phyloP scores from a whole-genome alignment of 2,113 vertebrate genomes.

The Clarias macrocephalus region DNA sequence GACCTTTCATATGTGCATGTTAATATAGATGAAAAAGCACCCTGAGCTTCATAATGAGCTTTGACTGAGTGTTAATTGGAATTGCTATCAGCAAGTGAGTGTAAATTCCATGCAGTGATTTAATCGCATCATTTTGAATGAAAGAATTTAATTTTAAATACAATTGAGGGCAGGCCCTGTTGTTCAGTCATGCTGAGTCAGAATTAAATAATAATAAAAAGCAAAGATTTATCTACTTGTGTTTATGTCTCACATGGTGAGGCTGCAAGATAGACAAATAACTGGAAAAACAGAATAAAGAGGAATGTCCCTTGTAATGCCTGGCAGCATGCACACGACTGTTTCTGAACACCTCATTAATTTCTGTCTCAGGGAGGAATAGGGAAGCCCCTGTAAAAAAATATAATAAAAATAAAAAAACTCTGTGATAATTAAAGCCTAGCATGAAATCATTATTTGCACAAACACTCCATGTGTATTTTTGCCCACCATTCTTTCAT shows the following conservation, averaged over 20 bases:
- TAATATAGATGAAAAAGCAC: conserved; percentile 49
- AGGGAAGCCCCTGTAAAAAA: neutral
- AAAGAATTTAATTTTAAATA: neutral
- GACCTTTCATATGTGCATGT: conserved; percentile 36
- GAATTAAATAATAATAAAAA: neutral
- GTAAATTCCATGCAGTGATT: neutral
- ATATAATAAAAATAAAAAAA: neutral
- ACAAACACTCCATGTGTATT: neutral
- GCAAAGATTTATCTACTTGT: neutral
- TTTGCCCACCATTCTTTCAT: neutral
- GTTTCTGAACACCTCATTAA: conserved; percentile 25
- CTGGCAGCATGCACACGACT: conserved; percentile 7
- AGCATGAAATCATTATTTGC: neutral
- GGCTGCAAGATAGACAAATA: neutral
- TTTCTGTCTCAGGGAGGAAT: conserved; percentile 5
- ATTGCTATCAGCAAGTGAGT: conserved; percentile 21
- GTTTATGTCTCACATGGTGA: neutral
- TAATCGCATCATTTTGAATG: neutral
- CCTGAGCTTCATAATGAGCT: conserved; percentile 56
- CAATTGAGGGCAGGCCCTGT: neutral
- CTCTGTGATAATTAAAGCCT: conserved; percentile 11
- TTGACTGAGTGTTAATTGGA: conserved; percentile 58
- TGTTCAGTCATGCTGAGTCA: neutral
- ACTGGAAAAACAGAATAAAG: neutral
- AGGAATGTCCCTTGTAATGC: neutral